Evolutionary conservation across 2,113 vertebrate genomes (phyloP).

Genomic region (Rattus rattus): DNA sequence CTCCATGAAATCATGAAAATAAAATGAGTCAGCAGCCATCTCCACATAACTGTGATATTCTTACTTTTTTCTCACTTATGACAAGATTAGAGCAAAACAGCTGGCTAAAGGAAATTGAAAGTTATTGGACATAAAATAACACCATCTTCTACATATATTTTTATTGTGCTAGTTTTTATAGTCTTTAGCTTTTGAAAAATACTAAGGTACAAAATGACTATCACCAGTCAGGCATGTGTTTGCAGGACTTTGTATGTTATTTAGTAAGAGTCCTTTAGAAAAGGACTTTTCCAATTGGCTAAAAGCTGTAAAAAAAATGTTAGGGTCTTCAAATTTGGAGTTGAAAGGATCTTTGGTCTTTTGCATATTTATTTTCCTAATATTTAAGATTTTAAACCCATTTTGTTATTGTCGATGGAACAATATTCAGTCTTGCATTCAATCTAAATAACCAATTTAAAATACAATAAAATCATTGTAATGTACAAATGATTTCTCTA

Average conservation of each 20-base stretch:
- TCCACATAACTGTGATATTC: neutral
- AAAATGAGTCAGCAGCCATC: neutral
- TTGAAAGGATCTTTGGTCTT: neutral
- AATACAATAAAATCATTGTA: neutral
- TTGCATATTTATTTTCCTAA: neutral
- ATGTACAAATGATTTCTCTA: neutral
- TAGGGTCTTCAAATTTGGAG: neutral
- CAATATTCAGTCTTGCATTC: neutral
- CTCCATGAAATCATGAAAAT: neutral
- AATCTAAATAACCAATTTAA: neutral
- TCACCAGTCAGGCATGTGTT: neutral
- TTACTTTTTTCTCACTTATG: neutral
- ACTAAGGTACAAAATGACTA: neutral
- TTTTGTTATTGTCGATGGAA: neutral
- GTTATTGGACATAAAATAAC: neutral
- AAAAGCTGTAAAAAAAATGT: neutral
- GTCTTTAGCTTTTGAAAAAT: neutral
- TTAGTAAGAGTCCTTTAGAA: neutral
- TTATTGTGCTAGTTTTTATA: neutral
- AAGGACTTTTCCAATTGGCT: neutral
- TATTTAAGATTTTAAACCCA: neutral
- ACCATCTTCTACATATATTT: neutral
- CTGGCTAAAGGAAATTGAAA: neutral
- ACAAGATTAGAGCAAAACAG: slow-evolving; percentile 4
- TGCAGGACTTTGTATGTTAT: neutral